Evolutionary conservation across 2,888 invertebrate genomes (phyloP), one percentile per base, ranked within the genome.

Genomic region (Nomada ferruginata): DNA sequence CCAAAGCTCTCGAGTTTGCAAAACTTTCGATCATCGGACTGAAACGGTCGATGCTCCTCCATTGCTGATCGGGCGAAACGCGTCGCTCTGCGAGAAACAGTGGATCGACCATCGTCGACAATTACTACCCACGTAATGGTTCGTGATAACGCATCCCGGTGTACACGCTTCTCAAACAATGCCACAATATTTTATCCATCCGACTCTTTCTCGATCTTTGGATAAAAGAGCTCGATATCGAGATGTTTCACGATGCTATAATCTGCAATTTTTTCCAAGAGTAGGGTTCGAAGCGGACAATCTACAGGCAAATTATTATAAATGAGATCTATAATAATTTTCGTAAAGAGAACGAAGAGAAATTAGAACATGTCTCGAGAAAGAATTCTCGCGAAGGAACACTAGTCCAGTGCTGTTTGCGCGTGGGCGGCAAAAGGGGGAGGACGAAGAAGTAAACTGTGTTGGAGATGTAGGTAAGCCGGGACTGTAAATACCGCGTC

Each of bases 401-500:
- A 29, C 29, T 5, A 26, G 26, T 59, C 57, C 63, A 29, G 68
- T 36, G 23, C 60, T 73, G 75, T 79, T 76, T 75, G 78, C 75
- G 81, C 61, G 84, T 87, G 84, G 82, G 87, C 75, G 86, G 76
- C 55, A 53, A 72, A 59, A 72, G 61, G 44, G 66, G 69, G 82
- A 76, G 68, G 57, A 52, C 66, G 79, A 68, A 74, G 53, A 78
- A 82, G 83, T 78, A 80, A 86, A 85, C 61, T 68, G 83, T 78
- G 81, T 75, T 78, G 83, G 73, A 59, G 82, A 85, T 82, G 84
- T 84, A 80, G 82, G 83, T 84, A 87, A 87, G 85, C 76, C 82
- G 66, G 78, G 84, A 87, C 82, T 85, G 89, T 89, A 89, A 89
- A 89, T 89, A 89, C 87, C 81, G 88, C 85, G 71, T 88, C 83